A percentile compares a stretch with the other conserved stretches of the same genome.
Conservation (phyloP, 2,113 vertebrate species). For the Cheilinus undulatus region DNA sequence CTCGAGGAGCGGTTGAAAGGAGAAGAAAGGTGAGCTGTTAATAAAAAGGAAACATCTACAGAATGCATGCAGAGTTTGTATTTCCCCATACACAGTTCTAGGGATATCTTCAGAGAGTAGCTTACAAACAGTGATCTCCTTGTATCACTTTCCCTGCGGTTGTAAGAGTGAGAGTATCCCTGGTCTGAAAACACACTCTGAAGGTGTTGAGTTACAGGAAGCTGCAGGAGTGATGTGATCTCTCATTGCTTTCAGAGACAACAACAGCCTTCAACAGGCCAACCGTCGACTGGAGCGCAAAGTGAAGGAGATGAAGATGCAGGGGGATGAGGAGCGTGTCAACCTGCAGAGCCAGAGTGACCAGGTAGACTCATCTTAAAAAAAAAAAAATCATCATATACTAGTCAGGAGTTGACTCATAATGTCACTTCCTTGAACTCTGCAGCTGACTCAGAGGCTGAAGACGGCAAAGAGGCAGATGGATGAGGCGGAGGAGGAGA, state of each 20-base stretch:
- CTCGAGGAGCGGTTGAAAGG: slow-evolving; percentile 91
- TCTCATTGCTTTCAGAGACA: slow-evolving; percentile 84
- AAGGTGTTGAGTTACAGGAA: slow-evolving; percentile 61
- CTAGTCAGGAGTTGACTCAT: not conserved
- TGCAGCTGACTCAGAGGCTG: slow-evolving; percentile 92
- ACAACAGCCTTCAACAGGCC: slow-evolving; percentile 88
- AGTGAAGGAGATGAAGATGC: slow-evolving; percentile 94
- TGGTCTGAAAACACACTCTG: slow-evolving; percentile 10
- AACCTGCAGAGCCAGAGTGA: slow-evolving; percentile 93
- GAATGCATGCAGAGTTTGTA: not conserved
- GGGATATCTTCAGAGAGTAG: slow-evolving; percentile 6
- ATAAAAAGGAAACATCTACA: not conserved
- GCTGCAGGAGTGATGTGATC: slow-evolving; percentile 31
- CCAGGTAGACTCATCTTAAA: slow-evolving; percentile 78
- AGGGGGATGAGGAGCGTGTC: slow-evolving; percentile 92
- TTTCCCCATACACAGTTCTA: not conserved
- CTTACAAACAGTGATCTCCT: slow-evolving; percentile 8
- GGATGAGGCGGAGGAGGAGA: slow-evolving; percentile 96
- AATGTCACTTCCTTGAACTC: slow-evolving; percentile 30
- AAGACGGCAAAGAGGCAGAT: slow-evolving; percentile 96
- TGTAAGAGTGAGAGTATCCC: slow-evolving; percentile 34
- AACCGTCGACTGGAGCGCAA: slow-evolving; percentile 95
- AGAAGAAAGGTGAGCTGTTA: slow-evolving; percentile 87
- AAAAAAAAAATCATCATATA: not conserved
- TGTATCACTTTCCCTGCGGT: slow-evolving; percentile 40